Conservation (phyloP, 2,113 vertebrate species). For the Lagopus muta region DNA sequence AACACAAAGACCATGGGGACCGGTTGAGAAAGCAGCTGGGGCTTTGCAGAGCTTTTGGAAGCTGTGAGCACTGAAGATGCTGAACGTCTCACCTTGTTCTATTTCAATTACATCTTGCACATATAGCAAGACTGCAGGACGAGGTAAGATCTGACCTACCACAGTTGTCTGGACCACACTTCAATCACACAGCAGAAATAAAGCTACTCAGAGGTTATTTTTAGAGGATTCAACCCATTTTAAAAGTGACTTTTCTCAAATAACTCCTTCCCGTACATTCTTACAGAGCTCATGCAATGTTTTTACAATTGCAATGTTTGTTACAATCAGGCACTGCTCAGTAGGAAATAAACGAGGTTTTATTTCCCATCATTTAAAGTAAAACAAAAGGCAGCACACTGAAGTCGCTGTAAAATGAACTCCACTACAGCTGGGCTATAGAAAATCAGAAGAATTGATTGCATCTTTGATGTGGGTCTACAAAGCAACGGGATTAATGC, state of each 20-base stretch:
- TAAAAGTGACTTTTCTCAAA: not conserved
- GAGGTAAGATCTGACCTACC: not conserved
- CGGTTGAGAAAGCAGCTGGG: not conserved
- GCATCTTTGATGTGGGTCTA: slow-evolving; percentile 29
- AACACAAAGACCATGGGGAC: not conserved
- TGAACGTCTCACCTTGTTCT: not conserved
- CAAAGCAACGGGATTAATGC: slow-evolving; percentile 35
- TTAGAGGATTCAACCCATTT: not conserved
- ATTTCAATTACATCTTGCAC: not conserved
- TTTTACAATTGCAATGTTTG: not conserved
- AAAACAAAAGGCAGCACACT: slow-evolving; percentile 4
- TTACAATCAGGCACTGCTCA: slow-evolving; percentile 3
- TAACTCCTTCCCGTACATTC: not conserved
- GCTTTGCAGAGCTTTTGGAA: not conserved
- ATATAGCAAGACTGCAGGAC: not conserved
- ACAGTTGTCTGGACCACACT: not conserved
- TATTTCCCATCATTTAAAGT: slow-evolving; percentile 19
- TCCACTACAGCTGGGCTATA: slow-evolving; percentile 41
- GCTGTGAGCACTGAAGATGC: not conserved
- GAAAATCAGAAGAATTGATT: slow-evolving; percentile 10
- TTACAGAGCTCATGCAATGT: not conserved
- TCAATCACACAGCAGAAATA: not conserved
- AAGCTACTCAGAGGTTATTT: not conserved
- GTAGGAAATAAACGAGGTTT: not conserved
- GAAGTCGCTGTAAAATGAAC: slow-evolving; percentile 13